phyloP scores from a whole-genome alignment of 2,113 vertebrate genomes.

The Synchiropus splendidus region DNA sequence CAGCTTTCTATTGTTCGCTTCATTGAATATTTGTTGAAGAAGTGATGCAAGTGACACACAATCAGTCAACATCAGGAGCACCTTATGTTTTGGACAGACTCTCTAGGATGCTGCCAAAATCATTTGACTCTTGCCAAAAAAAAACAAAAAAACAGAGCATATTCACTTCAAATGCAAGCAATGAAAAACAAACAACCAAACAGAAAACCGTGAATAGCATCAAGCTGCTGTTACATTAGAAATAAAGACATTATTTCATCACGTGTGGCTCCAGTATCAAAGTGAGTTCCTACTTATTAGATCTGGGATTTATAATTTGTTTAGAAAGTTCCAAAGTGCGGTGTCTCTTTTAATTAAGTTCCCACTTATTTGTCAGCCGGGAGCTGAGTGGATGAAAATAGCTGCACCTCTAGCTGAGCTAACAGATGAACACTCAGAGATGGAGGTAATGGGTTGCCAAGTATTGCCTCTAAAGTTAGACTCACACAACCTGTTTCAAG shows the following conservation, averaged over 20 bases:
- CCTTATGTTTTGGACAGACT: too few relatives aligned
- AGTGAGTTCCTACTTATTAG: conserved; percentile 6
- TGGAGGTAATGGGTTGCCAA: conserved; percentile 45
- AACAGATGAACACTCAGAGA: conserved; percentile 46
- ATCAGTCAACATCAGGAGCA: too few relatives aligned
- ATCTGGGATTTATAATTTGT: conserved; percentile 10
- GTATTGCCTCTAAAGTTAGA: conserved; percentile 50
- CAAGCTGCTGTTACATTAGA: not conserved
- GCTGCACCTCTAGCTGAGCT: conserved; percentile 44
- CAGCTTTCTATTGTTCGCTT: too few relatives aligned
- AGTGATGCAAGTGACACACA: too few relatives aligned
- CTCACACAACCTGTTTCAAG: conserved; percentile 63
- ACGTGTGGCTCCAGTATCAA: too few relatives aligned
- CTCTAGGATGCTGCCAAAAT: too few relatives aligned
- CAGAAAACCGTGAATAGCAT: not conserved
- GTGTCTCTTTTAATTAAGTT: conserved; percentile 46
- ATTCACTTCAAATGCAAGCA: too few relatives aligned
- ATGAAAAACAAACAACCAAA: too few relatives aligned
- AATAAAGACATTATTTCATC: too few relatives aligned
- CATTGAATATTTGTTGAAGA: too few relatives aligned
- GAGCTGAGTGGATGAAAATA: conserved; percentile 54
- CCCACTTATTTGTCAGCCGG: conserved; percentile 31
- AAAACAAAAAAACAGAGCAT: too few relatives aligned
- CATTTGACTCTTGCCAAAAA: too few relatives aligned
- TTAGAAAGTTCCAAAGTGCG: conserved; percentile 19